These are phyloP conservation scores for Oxyura jamaicensis DNA, from an alignment of 2,113 vertebrate genomes.

Conservation along the genomic window DNA sequence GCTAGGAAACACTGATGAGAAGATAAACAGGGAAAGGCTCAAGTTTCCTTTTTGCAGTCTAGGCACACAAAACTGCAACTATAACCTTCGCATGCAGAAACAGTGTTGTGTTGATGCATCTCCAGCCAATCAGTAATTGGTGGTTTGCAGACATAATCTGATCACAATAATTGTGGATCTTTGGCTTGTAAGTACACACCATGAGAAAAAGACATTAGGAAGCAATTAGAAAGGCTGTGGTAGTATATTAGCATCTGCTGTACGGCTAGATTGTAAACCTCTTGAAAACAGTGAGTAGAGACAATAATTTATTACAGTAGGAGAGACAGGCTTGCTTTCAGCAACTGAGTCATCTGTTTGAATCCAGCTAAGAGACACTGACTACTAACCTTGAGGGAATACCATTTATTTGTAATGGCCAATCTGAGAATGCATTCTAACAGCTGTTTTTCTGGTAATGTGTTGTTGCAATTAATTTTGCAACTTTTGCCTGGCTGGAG, in stretches of 20 bases:
- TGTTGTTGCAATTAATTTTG: background rate
- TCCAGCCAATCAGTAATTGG: background rate
- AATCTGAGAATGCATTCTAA: background rate
- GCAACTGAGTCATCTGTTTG: background rate
- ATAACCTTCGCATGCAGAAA: background rate
- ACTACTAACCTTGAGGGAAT: background rate
- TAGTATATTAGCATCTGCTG: constrained; percentile 8
- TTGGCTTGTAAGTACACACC: constrained; percentile 10
- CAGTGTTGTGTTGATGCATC: background rate
- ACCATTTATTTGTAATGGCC: background rate
- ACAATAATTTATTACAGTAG: background rate
- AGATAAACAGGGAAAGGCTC: background rate
- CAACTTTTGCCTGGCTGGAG: background rate
- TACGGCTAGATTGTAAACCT: background rate
- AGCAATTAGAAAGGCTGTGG: constrained; percentile 34
- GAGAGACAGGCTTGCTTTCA: background rate
- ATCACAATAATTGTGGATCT: constrained; percentile 25
- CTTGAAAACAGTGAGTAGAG: background rate
- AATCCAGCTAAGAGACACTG: background rate
- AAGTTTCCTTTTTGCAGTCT: background rate
- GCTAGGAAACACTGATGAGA: background rate
- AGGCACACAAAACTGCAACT: background rate
- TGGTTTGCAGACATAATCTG: constrained; percentile 7
- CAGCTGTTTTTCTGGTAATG: background rate
- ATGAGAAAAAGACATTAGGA: constrained; percentile 21